Evolutionary conservation across 2,888 invertebrate species (phyloP).

Genomic region (Nomada ruficornis): DNA sequence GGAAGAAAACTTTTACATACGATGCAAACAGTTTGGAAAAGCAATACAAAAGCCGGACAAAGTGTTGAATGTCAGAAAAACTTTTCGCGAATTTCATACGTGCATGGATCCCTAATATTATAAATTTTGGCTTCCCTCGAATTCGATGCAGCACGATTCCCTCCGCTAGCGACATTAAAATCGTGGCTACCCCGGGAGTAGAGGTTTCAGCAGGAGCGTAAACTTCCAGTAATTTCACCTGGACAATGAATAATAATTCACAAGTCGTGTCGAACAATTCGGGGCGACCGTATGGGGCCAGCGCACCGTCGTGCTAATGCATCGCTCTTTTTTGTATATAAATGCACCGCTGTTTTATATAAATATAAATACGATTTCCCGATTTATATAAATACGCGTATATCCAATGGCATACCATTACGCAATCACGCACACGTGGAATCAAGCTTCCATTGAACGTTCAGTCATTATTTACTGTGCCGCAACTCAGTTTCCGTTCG

Average conservation of each 20-base stretch:
- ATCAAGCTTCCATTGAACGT: slow-evolving; percentile 61
- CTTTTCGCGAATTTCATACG: background rate
- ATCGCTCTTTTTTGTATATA: slow-evolving; percentile 42
- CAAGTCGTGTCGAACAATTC: slow-evolving; percentile 56
- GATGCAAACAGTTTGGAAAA: no score
- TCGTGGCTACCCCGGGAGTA: background rate
- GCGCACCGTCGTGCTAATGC: slow-evolving; percentile 38
- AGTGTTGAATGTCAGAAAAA: no score
- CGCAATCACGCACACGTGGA: slow-evolving; percentile 52
- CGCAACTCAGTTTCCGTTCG: slow-evolving; percentile 35
- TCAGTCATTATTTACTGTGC: slow-evolving; percentile 48
- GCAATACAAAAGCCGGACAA: no score
- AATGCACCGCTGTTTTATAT: slow-evolving; percentile 4
- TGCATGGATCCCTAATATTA: no score
- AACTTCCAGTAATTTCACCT: slow-evolving; percentile 58
- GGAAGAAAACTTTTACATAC: no score
- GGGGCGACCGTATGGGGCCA: slow-evolving; percentile 34
- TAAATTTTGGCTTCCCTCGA: background rate
- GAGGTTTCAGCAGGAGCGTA: slow-evolving; percentile 36
- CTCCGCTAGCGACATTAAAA: slow-evolving; percentile 24
- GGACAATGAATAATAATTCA: slow-evolving; percentile 58
- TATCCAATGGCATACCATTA: slow-evolving; percentile 40
- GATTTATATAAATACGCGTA: slow-evolving; percentile 3
- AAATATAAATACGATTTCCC: background rate
- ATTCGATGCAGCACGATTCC: background rate